Evolutionary conservation across 2,888 invertebrate species (phyloP).

Genomic region (Latrodectus hesperus): DNA sequence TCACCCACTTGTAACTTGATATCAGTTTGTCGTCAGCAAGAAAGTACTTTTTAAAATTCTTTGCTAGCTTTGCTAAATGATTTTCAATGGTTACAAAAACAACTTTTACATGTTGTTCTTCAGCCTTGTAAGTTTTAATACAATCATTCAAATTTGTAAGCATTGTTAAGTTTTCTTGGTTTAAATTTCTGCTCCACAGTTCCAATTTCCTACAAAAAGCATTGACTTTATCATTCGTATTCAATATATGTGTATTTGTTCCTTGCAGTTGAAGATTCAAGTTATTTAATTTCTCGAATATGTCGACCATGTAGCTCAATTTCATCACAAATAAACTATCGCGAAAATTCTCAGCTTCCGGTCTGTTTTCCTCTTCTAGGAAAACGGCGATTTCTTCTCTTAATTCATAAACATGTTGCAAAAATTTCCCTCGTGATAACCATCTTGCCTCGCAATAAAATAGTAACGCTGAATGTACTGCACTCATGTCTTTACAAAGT

Average conservation of each 20-base stretch:
- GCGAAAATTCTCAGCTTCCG: conserved; percentile 48
- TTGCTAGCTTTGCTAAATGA: conserved; percentile 2
- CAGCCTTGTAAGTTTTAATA: conserved; percentile 26
- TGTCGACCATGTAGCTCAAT: conserved; percentile 57
- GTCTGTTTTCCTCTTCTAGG: conserved; percentile 36
- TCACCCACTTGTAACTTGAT: background rate
- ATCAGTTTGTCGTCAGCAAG: background rate
- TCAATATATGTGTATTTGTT: conserved; percentile 48
- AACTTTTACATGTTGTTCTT: conserved; percentile 30
- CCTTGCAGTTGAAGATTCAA: conserved; percentile 48
- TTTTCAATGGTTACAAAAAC: conserved; percentile 23
- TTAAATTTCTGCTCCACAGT: background rate
- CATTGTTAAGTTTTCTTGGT: background rate
- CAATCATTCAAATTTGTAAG: background rate
- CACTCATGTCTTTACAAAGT: background rate
- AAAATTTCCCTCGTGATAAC: background rate
- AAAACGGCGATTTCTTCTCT: conserved; percentile 8
- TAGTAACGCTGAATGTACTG: background rate
- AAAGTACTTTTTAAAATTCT: conserved; percentile 3
- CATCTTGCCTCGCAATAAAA: background rate
- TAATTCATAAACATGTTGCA: background rate
- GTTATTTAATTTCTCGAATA: conserved; percentile 57
- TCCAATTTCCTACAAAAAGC: background rate
- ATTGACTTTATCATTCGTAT: conserved; percentile 28
- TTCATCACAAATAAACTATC: conserved; percentile 51